phyloP scores from a whole-genome alignment of 2,113 vertebrate species.

The Nannobrachium achirus region DNA sequence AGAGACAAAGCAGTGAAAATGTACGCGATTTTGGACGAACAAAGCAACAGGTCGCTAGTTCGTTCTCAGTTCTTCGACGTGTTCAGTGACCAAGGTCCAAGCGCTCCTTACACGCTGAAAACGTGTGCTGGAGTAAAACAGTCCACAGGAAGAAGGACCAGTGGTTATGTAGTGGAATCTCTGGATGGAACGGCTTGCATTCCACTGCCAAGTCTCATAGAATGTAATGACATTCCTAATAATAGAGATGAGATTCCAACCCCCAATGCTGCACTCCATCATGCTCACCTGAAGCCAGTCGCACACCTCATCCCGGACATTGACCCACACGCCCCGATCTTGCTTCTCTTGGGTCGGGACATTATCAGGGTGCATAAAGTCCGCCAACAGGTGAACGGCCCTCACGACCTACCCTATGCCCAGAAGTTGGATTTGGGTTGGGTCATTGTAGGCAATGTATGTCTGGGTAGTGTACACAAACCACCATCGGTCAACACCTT shows the following conservation, averaged over 20 bases:
- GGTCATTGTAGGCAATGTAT: constrained; percentile 39
- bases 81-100: too few species aligned
- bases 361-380: constrained; percentile 30
- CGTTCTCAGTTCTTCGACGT: too few species aligned
- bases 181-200: background rate
- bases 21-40: too few species aligned
- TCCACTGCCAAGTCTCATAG: constrained; percentile 33
- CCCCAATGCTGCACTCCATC: constrained; percentile 8
- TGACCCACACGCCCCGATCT: constrained; percentile 12
- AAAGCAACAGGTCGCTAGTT: too few species aligned
- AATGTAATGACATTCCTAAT: too few species aligned
- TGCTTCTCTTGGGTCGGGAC: constrained; percentile 32
- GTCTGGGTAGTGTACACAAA: constrained; percentile 26
- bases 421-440: constrained; percentile 47
- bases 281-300: constrained; percentile 24
- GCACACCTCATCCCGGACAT: constrained; percentile 22
- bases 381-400: constrained; percentile 32
- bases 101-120: too few species aligned
- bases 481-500: background rate
- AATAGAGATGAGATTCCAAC: constrained; percentile 28
- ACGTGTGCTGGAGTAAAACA: constrained; percentile 21
- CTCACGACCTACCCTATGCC: constrained; percentile 29
- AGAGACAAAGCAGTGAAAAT: too few species aligned
- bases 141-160: background rate
- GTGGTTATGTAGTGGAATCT: background rate